Evolutionary conservation across 2,888 invertebrate species (phyloP).

Genomic region (Caenorhabditis zanzibari): DNA sequence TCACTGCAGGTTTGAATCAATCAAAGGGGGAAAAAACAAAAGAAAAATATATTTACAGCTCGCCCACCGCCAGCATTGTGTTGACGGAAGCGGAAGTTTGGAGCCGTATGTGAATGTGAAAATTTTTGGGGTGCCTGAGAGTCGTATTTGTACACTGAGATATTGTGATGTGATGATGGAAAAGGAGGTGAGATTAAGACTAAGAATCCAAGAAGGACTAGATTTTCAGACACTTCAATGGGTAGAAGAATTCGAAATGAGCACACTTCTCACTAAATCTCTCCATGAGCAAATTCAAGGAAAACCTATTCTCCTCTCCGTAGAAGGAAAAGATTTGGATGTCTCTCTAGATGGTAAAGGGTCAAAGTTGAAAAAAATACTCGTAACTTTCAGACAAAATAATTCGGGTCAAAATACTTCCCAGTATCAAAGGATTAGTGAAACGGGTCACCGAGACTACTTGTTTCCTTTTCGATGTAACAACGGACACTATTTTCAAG

Average conservation of each 20-base stretch:
- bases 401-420: conserved; percentile 50
- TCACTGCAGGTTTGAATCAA: conserved; percentile 51
- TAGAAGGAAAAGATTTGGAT: conserved; percentile 48
- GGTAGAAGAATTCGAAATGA: conserved; percentile 51
- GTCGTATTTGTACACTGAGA: conserved; percentile 38
- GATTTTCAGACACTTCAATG: conserved; percentile 47
- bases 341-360: conserved; percentile 47
- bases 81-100: conserved; percentile 53
- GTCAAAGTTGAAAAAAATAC: no score
- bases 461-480: conserved; percentile 54
- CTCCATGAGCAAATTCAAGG: conserved; percentile 31
- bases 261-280: conserved; percentile 43
- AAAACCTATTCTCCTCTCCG: conserved; percentile 56
- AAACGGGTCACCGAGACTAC: conserved; percentile 41
- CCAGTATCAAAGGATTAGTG: conserved; percentile 45
- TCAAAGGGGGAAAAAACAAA: not conserved
- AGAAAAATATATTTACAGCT: conserved; percentile 13
- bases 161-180: conserved; percentile 56
- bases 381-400: conserved; percentile 57
- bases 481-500: conserved; percentile 34
- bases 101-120: conserved; percentile 55
- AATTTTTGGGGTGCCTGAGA: conserved; percentile 43
- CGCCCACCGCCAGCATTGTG: conserved; percentile 49
- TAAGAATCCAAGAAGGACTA: not conserved
- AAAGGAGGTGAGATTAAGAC: conserved; percentile 44